Evolutionary conservation across 1,140 invertebrate genomes (phyloP), one percentile per base, ranked within the genome.

Genomic region (Elymnias hypermnestra): DNA sequence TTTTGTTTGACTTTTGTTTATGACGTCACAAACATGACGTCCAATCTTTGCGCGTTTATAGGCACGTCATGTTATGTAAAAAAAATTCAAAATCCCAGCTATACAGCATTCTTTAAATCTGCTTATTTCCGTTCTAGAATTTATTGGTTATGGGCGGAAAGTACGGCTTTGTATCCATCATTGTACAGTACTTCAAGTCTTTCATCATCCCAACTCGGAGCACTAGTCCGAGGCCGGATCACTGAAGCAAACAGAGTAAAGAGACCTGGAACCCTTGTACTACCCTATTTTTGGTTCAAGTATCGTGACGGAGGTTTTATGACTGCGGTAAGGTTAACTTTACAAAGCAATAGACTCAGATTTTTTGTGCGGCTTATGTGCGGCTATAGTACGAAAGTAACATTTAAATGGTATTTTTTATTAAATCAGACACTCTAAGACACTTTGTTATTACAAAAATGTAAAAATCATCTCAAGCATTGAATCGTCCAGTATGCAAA

Each of bases 271-370:
- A 57, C 70, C 0, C 65, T 69, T 0, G 84, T 93, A 2, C 76
- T 90, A 13, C 89, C 91, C 0, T 94, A 94, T 68, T 89, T 91
- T 47, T 92, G 92, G 91, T 93, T 89, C 68, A 90, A 90, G 61
- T 93, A 92, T 62, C 83, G 89, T 25, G 92, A 93, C 50, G 87
- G 83, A 1, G 63, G 78, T 3, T 92, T 88, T 55, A 62, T 93
- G 12, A 87, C 53, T 4, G 74, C 87, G 76, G 91, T 91, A 56
- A 13, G 23, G 8, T 3, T 8, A 22, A 6, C 5, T 8, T 22
- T 22, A 22, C n/a, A n/a, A n/a, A n/a, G n/a, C n/a, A n/a, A n/a
- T n/a, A n/a, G n/a, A n/a, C n/a, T n/a, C n/a, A n/a, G n/a, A n/a
- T n/a, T n/a, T n/a, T n/a, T n/a, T n/a, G n/a, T n/a, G n/a, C n/a